Conservation (phyloP, 2,113 vertebrate species). For the Anthoscopus minutus region DNA sequence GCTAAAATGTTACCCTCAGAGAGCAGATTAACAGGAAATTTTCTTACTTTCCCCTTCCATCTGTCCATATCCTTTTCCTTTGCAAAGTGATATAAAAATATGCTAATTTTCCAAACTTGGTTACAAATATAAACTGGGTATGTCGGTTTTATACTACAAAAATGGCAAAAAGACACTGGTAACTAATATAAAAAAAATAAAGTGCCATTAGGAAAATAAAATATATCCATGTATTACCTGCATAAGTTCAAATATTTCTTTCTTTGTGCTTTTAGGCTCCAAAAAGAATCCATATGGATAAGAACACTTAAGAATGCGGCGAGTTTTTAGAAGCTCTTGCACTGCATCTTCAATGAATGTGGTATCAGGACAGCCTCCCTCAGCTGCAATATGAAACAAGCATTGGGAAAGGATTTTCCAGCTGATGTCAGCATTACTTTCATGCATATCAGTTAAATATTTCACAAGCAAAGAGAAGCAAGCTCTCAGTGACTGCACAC, state of each 20-base stretch:
- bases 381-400: slow-evolving; percentile 74
- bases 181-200: background rate
- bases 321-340: slow-evolving; percentile 94
- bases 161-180: background rate
- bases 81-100: background rate
- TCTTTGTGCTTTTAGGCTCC: slow-evolving; percentile 99
- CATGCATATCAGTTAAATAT: background rate
- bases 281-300: slow-evolving; percentile 98
- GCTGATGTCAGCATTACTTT: background rate
- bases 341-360: slow-evolving; percentile 99
- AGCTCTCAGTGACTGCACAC: background rate
- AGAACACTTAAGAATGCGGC: slow-evolving; percentile 99
- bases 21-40: background rate
- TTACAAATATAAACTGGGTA: background rate
- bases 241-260: slow-evolving; percentile 99
- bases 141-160: background rate
- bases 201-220: background rate
- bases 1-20: background rate
- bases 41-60: background rate
- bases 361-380: slow-evolving; percentile 92
- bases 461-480: background rate
- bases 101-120: background rate
- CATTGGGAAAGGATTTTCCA: slow-evolving; percentile 8
- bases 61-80: background rate
- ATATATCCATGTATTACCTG: slow-evolving; percentile 76